Conservation (phyloP, 2,888 invertebrate genomes). For the Drosophila greeni region DNA sequence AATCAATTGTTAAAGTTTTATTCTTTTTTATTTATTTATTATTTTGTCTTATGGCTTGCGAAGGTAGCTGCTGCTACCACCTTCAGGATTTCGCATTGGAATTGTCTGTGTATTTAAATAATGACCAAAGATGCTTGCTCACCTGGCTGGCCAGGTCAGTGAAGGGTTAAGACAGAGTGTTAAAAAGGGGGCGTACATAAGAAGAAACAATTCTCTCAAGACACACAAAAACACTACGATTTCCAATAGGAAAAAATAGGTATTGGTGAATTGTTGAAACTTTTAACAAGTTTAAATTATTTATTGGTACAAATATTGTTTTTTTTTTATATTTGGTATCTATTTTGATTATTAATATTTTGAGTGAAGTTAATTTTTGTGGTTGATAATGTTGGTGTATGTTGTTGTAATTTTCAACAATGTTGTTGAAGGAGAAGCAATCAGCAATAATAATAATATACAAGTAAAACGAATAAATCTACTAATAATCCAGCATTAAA, state of each 20-base stretch:
- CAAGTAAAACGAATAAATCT: too few relatives aligned
- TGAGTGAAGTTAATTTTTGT: neutral
- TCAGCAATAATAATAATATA: neutral
- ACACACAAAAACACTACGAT: neutral
- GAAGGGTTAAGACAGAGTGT: neutral
- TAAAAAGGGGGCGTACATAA: neutral
- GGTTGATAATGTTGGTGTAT: neutral
- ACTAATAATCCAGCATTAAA: neutral
- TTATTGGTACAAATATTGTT: neutral
- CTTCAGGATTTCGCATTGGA: constrained; percentile 7
- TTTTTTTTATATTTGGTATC: neutral
- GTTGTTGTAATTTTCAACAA: neutral
- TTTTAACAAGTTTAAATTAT: neutral
- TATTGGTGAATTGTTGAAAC: neutral
- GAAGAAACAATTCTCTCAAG: constrained; percentile 2
- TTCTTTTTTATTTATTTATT: neutral
- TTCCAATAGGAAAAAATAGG: too few relatives aligned
- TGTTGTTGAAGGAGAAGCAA: neutral
- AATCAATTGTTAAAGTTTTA: neutral
- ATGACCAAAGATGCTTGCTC: constrained; percentile 1
- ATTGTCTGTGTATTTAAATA: constrained; percentile 11
- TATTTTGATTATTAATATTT: neutral
- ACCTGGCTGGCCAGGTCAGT: constrained; percentile 10
- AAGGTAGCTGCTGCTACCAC: neutral
- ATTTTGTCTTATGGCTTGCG: constrained; percentile 2